Base-by-base conservation (phyloP, 2,113 vertebrate genomes). In the Calidris pugnax region DNA sequence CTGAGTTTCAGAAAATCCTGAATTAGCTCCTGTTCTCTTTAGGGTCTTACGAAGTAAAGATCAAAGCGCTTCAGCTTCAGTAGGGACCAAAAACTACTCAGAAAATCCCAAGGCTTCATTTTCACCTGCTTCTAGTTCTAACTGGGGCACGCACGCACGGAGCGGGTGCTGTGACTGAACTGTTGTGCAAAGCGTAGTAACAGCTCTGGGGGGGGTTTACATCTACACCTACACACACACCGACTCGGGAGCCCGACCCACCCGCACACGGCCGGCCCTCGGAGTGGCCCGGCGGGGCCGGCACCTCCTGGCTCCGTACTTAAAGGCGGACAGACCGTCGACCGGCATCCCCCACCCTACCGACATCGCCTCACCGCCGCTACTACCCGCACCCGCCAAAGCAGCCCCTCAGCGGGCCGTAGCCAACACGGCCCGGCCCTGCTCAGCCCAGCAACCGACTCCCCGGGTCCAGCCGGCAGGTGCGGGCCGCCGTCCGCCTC, bases 141-240 rank as follows among this genome's bases (percentile, higher is more conserved):
- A 5, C 1, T 3, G 1, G 7, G 7, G 7, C 13, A 45, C 45
- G 20, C 45, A 47, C 45, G 17, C 43, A 45, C 12, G 28, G 26
- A 28, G 26, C 2, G 15, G 12, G 6, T 4, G 14, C 63, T 15
- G 33, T 7, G 51, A 10, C 30, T 8, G n/a, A 33, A 11, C 4
- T 2, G 30, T 4, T 47, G 59, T 2, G 35, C 81, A 24, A 39
- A 21, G 32, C 60, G 32, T 0, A 7, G 1, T 1, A 15, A 50
- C 72, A 12, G 24, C 45, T 18, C 48, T 15, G 0, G 41, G 41
- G 41, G 41, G 41, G 41, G 41, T 11, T 45, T 45, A 45, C 43
- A 45, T 45, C 43, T 17, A 45, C 43, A 37, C 1, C 11, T 4
- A 27, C 21, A 2, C 4, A 6, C 0, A 18, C 1, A 4, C 18